Evolutionary conservation across 2,888 invertebrate species (phyloP), one percentile per base, ranked within the genome.

Genomic region (Cephus pulcher): DNA sequence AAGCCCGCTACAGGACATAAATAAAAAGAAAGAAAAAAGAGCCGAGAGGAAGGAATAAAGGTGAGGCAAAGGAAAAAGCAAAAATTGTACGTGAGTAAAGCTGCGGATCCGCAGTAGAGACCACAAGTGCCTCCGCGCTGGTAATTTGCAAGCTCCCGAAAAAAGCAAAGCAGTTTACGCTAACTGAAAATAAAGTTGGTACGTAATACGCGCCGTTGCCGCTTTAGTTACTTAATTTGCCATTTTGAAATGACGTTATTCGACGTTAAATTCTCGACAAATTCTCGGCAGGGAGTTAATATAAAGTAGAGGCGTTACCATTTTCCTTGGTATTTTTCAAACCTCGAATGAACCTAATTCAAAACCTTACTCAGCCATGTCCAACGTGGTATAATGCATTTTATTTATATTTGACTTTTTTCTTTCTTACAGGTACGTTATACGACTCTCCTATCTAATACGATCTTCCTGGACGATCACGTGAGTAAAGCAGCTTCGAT

Each of bases 341-440:
- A 40, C 40, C 4, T 15, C 15, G 1, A 40, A 15, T 40, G 0
- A 1, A 4, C 15, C 40, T 4, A 37, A 40, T 40, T 40, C 40
- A 40, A 4, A 40, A 40, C 15, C 4, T 40, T 15, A 15, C 40
- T 4, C 40, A 4, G 15, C 40, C 1, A 4, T 40, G 40, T 40
- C 6, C 40, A 15, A 40, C 15, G 15, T 40, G 12, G 15, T 40
- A 40, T 6, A 1, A 40, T 15, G 15, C 15, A 12, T 40, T 40
- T 40, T 40, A 40, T 40, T 40, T 40, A 40, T 71, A 33, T 68
- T 32, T 11, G 35, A 74, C 12, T 78, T 80, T 12, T 83, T 79
- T 56, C 30, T 56, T 34, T 85, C 81, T 85, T 85, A 56, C 84
- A 85, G 85, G 85, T 84, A 84, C 73, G 84, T 84, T 80, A 80